Base-by-base conservation (phyloP, 2,888 invertebrate species). In the Entomobrya proxima region DNA sequence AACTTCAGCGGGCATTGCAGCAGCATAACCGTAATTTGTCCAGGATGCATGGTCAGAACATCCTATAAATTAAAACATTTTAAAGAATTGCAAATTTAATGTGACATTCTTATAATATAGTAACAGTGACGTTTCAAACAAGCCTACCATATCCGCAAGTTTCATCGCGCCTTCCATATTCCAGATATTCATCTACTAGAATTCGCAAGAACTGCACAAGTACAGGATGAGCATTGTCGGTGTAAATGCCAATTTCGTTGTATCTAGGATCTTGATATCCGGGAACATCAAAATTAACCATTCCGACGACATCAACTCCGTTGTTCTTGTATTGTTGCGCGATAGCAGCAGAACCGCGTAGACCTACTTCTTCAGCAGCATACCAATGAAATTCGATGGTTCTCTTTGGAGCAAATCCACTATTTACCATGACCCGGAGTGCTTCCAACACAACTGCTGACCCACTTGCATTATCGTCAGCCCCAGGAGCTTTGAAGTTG, bases 331-430 rank as follows among this genome's bases (percentile, higher is more conserved):
- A 87, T 1, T 11, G 7, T 30, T 82, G 24, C 0, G 88, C 88
- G 55, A 88, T 86, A 0, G 75, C 85, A 3, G 35, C 55, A 1
- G 87, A 87, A 3, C 88, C 88, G 1, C 74, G 50, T 2, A 87
- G 79, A n/a, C 87, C 87, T 18, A 82, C 64, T 47, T 88, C 88
- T 52, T 88, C 88, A 9, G 86, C 88, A 15, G 86, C 86, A 40
- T 87, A 88, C 82, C 77, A 87, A 21, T 87, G 87, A 35, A 86
- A 86, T 15, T 87, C 87, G 6, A 86, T 21, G 9, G 80, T 86
- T 37, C 82, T 40, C 44, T 79, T 87, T 9, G 86, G 87, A 24
- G 83, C 40, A 30, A 87, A 64, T 0, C 78, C 80, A 32, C 77
- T 82, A 15, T 80, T 79, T 1, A 88, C 50, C 21, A 87, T 15